Conservation (phyloP, 1,140 invertebrate genomes). For the Zaprionus vittiger region DNA sequence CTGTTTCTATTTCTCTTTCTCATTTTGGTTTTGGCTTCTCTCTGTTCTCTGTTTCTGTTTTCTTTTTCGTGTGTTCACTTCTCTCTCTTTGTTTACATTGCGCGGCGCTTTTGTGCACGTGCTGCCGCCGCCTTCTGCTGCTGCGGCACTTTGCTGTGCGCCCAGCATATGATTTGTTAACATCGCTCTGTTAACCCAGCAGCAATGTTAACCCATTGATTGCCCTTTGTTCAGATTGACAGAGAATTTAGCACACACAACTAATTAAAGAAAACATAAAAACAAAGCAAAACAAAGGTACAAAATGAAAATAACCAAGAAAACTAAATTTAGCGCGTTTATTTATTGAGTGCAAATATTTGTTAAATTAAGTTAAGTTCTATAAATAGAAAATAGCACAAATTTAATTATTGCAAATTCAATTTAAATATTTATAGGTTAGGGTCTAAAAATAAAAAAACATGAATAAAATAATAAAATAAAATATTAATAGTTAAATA, state of each 20-base stretch:
- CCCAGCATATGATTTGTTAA: constrained; percentile 60
- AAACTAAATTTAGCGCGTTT: constrained; percentile 1
- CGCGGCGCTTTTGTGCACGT: constrained; percentile 63
- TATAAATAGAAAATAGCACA: not conserved
- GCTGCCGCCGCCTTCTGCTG: constrained; percentile 45
- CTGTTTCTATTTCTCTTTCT: constrained; percentile 25
- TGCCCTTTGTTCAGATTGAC: constrained; percentile 23
- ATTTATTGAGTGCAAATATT: not conserved
- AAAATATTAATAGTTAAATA: not conserved
- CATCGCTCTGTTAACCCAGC: constrained; percentile 51
- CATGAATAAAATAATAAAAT: not conserved
- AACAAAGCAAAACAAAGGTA: not conserved
- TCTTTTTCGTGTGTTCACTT: constrained; percentile 34
- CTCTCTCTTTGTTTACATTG: constrained; percentile 75
- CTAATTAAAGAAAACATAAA: constrained; percentile 2
- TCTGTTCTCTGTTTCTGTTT: constrained; percentile 18
- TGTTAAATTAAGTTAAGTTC: constrained; percentile 2
- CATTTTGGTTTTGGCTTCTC: constrained; percentile 41
- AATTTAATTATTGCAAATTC: not conserved
- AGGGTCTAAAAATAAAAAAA: not conserved
- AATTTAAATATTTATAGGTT: not conserved
- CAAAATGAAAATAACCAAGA: constrained; percentile 1
- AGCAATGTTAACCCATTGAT: constrained; percentile 52
- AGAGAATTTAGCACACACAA: constrained; percentile 18
- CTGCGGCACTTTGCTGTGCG: constrained; percentile 54